A percentile compares a stretch with the other conserved stretches of the same genome.
These are phyloP conservation scores for Perognathus longimembris DNA, from an alignment of 2,113 vertebrate genomes.

Conservation along the genomic window DNA sequence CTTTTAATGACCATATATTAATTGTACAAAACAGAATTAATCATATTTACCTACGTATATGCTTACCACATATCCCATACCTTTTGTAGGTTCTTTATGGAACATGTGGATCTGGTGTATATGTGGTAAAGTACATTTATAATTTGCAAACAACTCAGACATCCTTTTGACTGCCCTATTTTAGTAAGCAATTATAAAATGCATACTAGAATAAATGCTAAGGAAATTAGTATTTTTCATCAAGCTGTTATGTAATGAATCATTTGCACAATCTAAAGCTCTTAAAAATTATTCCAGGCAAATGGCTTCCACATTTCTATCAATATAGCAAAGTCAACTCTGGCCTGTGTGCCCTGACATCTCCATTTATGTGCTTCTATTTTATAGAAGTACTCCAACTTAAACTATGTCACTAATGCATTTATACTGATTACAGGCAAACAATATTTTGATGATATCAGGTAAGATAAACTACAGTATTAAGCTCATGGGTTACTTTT, in stretches of 20 bases:
- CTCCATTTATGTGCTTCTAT: not conserved
- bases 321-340: slow-evolving; percentile 21
- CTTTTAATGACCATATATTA: too few species aligned
- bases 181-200: slow-evolving; percentile 29
- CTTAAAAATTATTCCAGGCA: slow-evolving; percentile 42
- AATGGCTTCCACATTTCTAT: slow-evolving; percentile 38
- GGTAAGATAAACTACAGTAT: slow-evolving; percentile 41
- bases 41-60: too few species aligned
- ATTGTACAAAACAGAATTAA: too few species aligned
- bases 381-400: not conserved
- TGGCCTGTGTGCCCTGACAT: not conserved
- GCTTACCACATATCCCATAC: too few species aligned
- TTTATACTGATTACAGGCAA: not conserved
- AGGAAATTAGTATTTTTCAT: slow-evolving; percentile 53
- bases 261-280: slow-evolving; percentile 50
- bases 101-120: not conserved
- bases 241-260: slow-evolving; percentile 45
- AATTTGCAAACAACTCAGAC: slow-evolving; percentile 33
- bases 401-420: not conserved
- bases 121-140: slow-evolving; percentile 34
- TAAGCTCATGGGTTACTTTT: slow-evolving; percentile 1
- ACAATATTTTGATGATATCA: not conserved
- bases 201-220: slow-evolving; percentile 31
- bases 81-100: not conserved
- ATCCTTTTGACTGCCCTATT: not conserved